Conservation (phyloP, 2,888 invertebrate species). For the Dioctria rufipes region DNA sequence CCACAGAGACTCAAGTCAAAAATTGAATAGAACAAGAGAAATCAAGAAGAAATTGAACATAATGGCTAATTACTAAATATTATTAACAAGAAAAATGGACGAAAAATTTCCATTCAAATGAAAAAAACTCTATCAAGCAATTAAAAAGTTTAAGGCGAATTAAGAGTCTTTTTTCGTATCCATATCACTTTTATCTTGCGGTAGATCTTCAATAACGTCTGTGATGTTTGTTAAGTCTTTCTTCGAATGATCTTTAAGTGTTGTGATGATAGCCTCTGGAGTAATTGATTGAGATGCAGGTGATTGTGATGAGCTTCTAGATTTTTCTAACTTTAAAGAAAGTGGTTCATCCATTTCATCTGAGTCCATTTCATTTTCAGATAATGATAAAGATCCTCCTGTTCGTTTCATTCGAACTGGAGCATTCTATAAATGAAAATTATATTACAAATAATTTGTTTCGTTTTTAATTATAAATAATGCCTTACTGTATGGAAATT, state of each 20-base stretch:
- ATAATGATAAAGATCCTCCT: constrained; percentile 85
- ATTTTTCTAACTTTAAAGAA: constrained; percentile 60
- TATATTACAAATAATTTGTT: constrained; percentile 56
- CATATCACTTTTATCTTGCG: constrained; percentile 31
- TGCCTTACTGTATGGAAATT: constrained; percentile 66
- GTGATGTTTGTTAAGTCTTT: constrained; percentile 39
- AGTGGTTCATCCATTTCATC: constrained; percentile 71
- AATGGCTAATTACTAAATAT: background rate
- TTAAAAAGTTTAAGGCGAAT: constrained; percentile 10
- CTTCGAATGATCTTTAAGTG: background rate
- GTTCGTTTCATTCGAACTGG: constrained; percentile 77
- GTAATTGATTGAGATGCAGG: constrained; percentile 59
- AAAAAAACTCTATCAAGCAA: background rate
- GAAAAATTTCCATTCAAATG: background rate
- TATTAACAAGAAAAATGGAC: constrained; percentile 21
- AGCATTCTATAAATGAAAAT: constrained; percentile 67
- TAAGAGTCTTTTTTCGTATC: background rate
- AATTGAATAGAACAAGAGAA: constrained; percentile 1
- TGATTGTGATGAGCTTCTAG: constrained; percentile 61
- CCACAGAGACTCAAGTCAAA: no score
- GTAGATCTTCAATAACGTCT: constrained; percentile 34
- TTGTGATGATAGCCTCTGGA: constrained; percentile 21
- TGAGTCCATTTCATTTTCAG: constrained; percentile 87
- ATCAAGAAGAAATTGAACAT: constrained; percentile 12
- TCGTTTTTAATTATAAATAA: background rate